Conservation (phyloP, 2,113 vertebrate species). For the Tachycineta bicolor region DNA sequence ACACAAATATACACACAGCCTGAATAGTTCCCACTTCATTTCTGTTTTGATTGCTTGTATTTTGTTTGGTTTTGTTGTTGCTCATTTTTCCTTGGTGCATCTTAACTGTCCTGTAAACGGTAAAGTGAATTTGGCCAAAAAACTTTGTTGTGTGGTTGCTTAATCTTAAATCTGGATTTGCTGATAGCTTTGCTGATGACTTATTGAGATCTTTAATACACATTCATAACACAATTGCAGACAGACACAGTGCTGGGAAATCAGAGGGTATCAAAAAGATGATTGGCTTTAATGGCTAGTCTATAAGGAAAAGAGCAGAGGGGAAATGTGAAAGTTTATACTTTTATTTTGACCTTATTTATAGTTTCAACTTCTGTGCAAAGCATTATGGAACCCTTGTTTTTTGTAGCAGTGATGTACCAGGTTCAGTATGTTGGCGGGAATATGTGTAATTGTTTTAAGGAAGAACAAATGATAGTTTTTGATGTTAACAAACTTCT, state of each 20-base stretch:
- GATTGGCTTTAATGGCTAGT: neutral
- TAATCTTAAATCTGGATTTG: neutral
- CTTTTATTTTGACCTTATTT: neutral
- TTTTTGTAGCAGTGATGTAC: neutral
- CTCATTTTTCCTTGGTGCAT: neutral
- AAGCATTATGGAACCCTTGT: neutral
- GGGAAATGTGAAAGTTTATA: neutral
- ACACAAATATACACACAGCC: neutral
- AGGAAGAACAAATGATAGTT: neutral
- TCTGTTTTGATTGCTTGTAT: neutral
- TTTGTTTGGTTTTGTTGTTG: neutral
- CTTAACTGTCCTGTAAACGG: neutral
- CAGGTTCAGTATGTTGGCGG: neutral
- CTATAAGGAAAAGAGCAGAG: neutral
- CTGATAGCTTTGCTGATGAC: neutral
- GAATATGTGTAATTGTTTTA: neutral
- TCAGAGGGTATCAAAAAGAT: neutral
- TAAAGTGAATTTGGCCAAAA: neutral
- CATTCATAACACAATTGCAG: neutral
- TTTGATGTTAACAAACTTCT: neutral
- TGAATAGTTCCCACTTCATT: neutral
- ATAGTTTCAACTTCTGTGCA: neutral
- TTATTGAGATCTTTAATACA: neutral
- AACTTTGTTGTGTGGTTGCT: rapidly evolving
- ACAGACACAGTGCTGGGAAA: neutral